Base-by-base conservation (phyloP, 2,888 invertebrate species). In the Caradrina clavipalpis region DNA sequence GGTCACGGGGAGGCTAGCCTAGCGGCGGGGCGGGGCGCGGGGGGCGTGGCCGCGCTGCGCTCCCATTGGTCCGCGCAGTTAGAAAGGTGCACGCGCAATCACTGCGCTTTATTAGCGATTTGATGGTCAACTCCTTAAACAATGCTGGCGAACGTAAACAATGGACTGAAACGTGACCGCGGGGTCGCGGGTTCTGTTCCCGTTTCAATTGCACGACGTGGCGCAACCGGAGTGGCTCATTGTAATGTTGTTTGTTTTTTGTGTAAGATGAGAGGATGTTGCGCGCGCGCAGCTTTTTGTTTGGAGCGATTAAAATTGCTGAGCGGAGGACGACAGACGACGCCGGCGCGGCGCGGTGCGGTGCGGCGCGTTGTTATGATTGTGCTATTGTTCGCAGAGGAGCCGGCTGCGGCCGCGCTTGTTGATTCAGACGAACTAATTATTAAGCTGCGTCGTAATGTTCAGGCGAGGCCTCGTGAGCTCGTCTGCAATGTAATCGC, bases 131-230 rank as follows among this genome's bases (percentile, higher is more conserved):
- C 86, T 75, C 86, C 82, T 79, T 76, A 72, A 86, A 86, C 83
- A 82, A 86, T 81, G 74, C 75, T 79, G 72, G 82, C 69, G 83
- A 76, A 79, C 73, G 84, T 83, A 85, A 89, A 91, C 91, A 91
- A 92, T 89, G 83, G 85, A 69, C 69, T 87, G 90, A 85, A 91
- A 91, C 89, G 88, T 90, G 91, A 91, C 86, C 90, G 85, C 62
- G 65, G 76, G 81, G 81, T 79, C 81, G 76, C 81, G 78, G 81
- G 79, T 78, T 81, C 84, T 72, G 84, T 87, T 86, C 84, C 82
- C 84, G 86, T 83, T 86, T 62, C 81, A 66, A 83, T 81, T 81
- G 73, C 81, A 81, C 80, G 81, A 84, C 71, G 78, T 73, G 81
- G 77, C 77, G 76, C 85, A 74, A 74, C 39, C 78, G 63, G 73